phyloP scores from a whole-genome alignment of 2,113 vertebrate species.

The Pelecanus crispus region DNA sequence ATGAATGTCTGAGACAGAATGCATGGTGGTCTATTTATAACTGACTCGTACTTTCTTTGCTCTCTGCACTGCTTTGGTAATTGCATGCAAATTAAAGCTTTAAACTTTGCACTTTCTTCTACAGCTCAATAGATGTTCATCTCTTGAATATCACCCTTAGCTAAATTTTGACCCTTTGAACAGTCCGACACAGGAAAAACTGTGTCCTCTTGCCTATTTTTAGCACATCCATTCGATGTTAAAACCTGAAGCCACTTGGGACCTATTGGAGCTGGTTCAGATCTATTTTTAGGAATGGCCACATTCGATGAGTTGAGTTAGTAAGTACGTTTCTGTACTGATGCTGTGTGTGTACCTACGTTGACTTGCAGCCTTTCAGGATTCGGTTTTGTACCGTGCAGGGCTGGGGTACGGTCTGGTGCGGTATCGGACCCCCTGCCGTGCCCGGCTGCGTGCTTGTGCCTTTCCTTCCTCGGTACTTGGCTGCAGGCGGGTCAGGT shows the following conservation, averaged over 20 bases:
- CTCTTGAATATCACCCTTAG: not conserved
- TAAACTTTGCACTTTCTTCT: not conserved
- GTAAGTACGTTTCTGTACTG: not conserved
- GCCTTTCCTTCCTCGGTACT: not conserved
- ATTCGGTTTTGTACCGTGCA: accelerated
- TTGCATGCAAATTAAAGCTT: not conserved
- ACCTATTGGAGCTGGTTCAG: not conserved
- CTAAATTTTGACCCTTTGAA: not conserved
- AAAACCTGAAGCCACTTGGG: not conserved
- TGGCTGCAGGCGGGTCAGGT: not conserved
- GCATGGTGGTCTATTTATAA: not conserved
- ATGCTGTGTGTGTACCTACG: accelerated
- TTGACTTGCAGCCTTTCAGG: not conserved
- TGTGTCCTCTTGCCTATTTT: not conserved
- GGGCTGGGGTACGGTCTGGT: accelerated
- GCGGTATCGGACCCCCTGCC: accelerated
- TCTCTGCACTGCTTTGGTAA: not conserved
- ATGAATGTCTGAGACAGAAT: not conserved
- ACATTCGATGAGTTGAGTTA: not conserved
- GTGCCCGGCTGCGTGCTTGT: not conserved
- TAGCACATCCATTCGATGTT: not conserved
- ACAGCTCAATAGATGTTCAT: not conserved
- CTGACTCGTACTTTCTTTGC: not conserved
- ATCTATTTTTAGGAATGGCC: not conserved
- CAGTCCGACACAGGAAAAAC: not conserved